Evolutionary conservation across 1,140 invertebrate species (phyloP).

Genomic region (Calliphora vicina): DNA sequence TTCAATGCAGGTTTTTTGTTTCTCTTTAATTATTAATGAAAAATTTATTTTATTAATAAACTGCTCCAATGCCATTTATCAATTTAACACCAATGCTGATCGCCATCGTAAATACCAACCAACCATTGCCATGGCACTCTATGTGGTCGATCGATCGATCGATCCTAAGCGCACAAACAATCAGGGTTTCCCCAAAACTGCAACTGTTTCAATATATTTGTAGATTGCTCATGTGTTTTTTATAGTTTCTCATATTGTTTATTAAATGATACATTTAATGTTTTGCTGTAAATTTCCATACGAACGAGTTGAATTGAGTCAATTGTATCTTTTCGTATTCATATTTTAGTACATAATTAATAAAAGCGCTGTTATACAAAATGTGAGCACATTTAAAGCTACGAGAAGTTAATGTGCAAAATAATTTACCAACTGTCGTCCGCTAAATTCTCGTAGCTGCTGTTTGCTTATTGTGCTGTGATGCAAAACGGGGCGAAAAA

Average conservation of each 20-base stretch:
- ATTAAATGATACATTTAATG: not conserved
- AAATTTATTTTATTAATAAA: too few relatives aligned
- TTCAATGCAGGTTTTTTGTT: too few relatives aligned
- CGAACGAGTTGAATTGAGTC: not conserved
- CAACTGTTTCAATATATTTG: not conserved
- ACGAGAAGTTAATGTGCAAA: conserved; percentile 3
- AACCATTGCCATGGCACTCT: conserved; percentile 16
- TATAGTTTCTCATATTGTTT: not conserved
- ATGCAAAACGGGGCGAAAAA: too few relatives aligned
- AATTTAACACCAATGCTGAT: conserved; percentile 28
- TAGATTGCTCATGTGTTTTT: too few relatives aligned
- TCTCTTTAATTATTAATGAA: too few relatives aligned
- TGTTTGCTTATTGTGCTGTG: too few relatives aligned
- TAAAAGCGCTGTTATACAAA: conserved; percentile 14
- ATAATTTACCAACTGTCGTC: conserved; percentile 3
- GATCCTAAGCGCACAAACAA: not conserved
- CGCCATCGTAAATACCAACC: not conserved
- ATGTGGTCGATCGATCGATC: too few relatives aligned
- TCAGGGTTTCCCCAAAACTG: not conserved
- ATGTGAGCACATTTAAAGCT: not conserved
- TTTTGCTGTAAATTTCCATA: not conserved
- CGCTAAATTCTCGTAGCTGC: not conserved
- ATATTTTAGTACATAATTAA: conserved; percentile 25
- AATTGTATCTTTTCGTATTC: not conserved
- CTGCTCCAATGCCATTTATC: not conserved